Evolutionary conservation across 2,888 invertebrate genomes (phyloP).

Genomic region (Leptopilina drosophilae): DNA sequence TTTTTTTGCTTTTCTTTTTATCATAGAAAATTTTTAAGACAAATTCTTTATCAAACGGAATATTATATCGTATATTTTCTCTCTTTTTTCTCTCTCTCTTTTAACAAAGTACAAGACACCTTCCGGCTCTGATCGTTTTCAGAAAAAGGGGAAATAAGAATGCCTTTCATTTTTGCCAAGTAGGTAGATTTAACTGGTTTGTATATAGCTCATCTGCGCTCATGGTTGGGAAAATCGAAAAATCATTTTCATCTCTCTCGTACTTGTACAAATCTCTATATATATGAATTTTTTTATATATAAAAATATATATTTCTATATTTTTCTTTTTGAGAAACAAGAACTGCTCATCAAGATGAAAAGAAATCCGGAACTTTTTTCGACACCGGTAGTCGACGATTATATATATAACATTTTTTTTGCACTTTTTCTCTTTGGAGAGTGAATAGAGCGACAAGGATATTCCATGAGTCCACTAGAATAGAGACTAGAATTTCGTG

Average conservation of each 20-base stretch:
- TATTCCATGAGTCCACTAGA: constrained; percentile 10
- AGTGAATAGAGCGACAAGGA: background rate
- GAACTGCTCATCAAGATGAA: constrained; percentile 36
- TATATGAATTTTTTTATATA: no score
- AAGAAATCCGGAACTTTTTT: constrained; percentile 39
- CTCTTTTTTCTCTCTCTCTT: no score
- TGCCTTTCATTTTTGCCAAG: constrained; percentile 19
- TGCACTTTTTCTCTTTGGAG: background rate
- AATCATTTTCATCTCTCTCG: background rate
- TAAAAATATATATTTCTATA: no score
- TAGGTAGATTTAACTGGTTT: constrained; percentile 39
- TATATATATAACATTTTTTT: no score
- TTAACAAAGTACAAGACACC: constrained; percentile 19
- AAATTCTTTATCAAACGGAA: background rate
- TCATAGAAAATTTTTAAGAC: background rate
- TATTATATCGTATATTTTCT: background rate
- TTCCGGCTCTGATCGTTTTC: constrained; percentile 27
- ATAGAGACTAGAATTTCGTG: constrained; percentile 2
- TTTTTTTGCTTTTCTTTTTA: background rate
- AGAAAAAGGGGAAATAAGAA: constrained; percentile 20
- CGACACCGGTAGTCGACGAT: constrained; percentile 28
- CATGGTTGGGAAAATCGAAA: constrained; percentile 14
- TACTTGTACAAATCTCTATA: no score
- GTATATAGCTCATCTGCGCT: constrained; percentile 29
- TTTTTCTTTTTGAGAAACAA: constrained; percentile 19